These are phyloP conservation scores for Crenuchus spilurus DNA, from an alignment of 2,797 vertebrate genomes.

Conservation along the genomic window DNA sequence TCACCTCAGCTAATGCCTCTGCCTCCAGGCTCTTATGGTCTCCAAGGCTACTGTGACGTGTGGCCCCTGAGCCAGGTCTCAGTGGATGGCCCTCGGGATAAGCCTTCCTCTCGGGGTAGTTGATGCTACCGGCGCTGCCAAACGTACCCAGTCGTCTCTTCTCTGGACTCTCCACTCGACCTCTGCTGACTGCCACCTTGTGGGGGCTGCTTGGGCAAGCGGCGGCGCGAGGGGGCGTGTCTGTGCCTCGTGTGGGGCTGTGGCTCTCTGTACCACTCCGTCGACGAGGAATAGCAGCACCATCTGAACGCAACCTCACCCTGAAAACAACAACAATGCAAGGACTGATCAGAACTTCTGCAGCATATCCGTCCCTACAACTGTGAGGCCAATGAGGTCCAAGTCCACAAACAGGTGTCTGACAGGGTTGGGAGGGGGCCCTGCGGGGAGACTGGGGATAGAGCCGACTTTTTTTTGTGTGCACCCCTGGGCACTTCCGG, in stretches of 20 bases:
- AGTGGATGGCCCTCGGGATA: constrained; percentile 88
- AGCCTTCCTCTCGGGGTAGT: constrained; percentile 89
- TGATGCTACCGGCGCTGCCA: constrained; percentile 94
- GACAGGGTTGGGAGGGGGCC: too few species aligned
- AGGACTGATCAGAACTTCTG: too few species aligned
- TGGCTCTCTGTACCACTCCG: constrained; percentile 87
- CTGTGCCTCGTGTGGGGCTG: constrained; percentile 86
- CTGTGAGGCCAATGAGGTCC: too few species aligned
- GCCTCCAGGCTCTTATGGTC: constrained; percentile 96
- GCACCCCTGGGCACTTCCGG: too few species aligned
- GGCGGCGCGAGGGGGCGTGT: constrained; percentile 89
- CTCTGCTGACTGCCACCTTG: constrained; percentile 86
- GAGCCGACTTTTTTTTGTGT: too few species aligned
- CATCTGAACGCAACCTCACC: constrained; percentile 91
- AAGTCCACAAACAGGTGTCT: too few species aligned
- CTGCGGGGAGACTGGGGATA: too few species aligned
- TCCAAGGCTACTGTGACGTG: constrained; percentile 96
- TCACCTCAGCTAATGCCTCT: constrained; percentile 94
- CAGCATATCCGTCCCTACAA: too few species aligned
- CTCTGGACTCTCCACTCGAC: constrained; percentile 91
- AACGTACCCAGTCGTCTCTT: constrained; percentile 93
- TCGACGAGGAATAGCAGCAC: constrained; percentile 89
- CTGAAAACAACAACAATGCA: constrained; percentile 68
- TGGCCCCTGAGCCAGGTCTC: constrained; percentile 84
- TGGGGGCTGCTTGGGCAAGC: constrained; percentile 97